Evolutionary conservation across 2,113 vertebrate genomes (phyloP).

Genomic region (Zosterops hypoxanthus): DNA sequence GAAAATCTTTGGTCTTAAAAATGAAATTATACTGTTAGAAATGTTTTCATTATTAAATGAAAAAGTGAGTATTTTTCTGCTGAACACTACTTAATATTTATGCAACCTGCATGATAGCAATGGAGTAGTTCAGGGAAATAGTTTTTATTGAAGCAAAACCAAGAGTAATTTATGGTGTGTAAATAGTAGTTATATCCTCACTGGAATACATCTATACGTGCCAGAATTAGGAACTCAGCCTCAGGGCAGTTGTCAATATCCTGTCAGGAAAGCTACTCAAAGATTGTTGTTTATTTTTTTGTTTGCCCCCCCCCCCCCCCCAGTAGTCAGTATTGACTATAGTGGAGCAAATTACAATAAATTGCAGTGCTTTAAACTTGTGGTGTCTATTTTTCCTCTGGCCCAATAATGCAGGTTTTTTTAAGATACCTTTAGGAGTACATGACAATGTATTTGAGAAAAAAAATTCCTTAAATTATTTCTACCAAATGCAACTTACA

Average conservation of each 20-base stretch:
- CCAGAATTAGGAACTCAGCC: not conserved
- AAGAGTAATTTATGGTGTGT: not conserved
- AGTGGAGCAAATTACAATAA: not conserved
- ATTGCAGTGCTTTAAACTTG: not conserved
- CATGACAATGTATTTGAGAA: not conserved
- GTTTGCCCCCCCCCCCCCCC: accelerated
- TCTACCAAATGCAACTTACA: not conserved
- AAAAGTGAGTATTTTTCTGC: not conserved
- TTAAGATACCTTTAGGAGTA: not conserved
- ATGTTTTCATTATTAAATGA: not conserved
- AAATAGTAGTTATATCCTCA: not conserved
- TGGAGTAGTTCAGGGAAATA: not conserved
- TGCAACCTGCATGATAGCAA: not conserved
- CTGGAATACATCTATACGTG: accelerated
- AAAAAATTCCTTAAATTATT: not conserved
- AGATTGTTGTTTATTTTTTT: not conserved
- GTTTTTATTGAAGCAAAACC: not conserved
- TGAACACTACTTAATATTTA: not conserved
- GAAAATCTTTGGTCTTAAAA: not conserved
- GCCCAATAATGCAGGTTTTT: not conserved
- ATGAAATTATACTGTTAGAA: not conserved
- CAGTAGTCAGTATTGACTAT: not conserved
- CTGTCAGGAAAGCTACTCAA: not conserved
- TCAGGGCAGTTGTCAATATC: not conserved
- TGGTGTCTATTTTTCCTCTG: not conserved